Percentiles rank a stretch among this genome's conserved stretches.
phyloP scores from a whole-genome alignment of 2,888 invertebrate genomes.

The Nezara viridula region DNA sequence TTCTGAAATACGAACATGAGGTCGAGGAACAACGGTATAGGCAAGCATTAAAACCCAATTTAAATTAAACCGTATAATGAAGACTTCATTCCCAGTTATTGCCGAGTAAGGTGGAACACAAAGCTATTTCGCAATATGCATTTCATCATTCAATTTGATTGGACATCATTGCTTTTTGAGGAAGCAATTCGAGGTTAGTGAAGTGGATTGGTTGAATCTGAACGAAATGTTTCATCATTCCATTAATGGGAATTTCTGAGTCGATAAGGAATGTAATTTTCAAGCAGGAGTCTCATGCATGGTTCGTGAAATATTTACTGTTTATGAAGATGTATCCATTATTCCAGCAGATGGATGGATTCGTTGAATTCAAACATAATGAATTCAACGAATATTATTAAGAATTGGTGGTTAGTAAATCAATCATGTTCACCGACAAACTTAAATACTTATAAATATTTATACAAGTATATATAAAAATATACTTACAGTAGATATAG shows the following conservation, averaged over 20 bases:
- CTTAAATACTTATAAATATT: too few relatives aligned
- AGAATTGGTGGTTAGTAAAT: too few relatives aligned
- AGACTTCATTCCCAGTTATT: background rate
- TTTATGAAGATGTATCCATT: background rate
- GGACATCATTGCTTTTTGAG: background rate
- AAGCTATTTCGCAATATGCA: background rate
- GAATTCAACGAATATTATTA: background rate
- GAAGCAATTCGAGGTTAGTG: too few relatives aligned
- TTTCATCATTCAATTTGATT: constrained; percentile 39
- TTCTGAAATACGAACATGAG: background rate
- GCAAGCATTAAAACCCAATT: background rate
- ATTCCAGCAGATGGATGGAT: background rate
- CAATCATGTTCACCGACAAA: too few relatives aligned
- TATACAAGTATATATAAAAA: too few relatives aligned
- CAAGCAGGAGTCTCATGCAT: background rate
- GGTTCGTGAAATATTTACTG: background rate
- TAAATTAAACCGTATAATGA: constrained; percentile 9
- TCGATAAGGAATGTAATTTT: background rate
- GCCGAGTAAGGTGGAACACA: background rate
- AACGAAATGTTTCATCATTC: background rate
- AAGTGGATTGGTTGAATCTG: background rate
- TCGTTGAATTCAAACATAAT: background rate
- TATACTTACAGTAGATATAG: too few relatives aligned
- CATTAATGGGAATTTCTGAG: background rate
- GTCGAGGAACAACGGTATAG: background rate